Base-by-base conservation (phyloP, 2,113 vertebrate species). In the Eulacestoma nigropectus region DNA sequence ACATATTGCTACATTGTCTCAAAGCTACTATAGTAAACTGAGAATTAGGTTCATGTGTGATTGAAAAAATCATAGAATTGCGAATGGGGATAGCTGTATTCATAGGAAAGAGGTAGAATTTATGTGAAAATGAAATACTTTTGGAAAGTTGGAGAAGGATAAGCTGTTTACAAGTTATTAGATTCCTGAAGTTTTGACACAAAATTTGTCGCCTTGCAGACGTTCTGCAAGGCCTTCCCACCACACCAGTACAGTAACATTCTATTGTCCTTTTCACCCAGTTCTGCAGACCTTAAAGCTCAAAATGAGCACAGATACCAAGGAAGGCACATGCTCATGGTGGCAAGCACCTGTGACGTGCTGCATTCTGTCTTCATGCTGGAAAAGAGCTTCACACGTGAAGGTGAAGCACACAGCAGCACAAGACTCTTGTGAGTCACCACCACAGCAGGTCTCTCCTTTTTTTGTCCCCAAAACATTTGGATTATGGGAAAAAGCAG, bases 271-370 rank as follows among this genome's bases (percentile, higher is more conserved):
- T 41, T 83, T 75, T 32, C 63, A 37, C 25, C 17, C 59, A 63
- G 17, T n/a, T 80, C 44, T 78, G 46, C 63, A 77, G 39, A 86
- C 5, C 25, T 70, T 21, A 46, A 47, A 35, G 53, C 32, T 83
- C 62, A 82, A 53, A 75, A 81, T 5, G 9, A 41, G 82, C 92
- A 37, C 8, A 49, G 64, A 37, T 3, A 53, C 13, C 2, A 7
- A 75, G 64, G 27, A 76, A 81, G 35, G n/a, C 55, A 74, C 26
- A 19, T 3, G 46, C 35, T 73, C 17, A 41, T 1, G 8, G 49
- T 0, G 35, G n/a, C 47, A 39, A 27, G 32, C 82, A 70, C 35
- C 53, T 41, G 16, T 35, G 76, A 46, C 0, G 0, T 0, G 7
- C n/a, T 21, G 15, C 39, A 2, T 12, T 4, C 3, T 3, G 42